Base-by-base conservation (phyloP, 1,140 invertebrate genomes). In the Micrasema longulum region DNA sequence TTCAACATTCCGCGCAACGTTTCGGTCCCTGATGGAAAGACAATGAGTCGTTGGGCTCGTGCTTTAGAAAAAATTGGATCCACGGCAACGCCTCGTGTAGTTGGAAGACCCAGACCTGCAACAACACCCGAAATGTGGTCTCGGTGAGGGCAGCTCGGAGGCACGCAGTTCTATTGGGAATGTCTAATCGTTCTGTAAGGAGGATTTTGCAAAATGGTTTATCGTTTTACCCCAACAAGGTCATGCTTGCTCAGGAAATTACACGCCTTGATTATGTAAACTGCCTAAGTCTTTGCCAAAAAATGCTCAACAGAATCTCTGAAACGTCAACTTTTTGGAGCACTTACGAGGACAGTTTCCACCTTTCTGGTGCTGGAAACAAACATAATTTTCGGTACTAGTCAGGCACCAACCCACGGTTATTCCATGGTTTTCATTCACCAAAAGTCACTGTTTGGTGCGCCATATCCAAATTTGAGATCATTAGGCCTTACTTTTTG, bases 221-320 rank as follows among this genome's bases (percentile, higher is more conserved):
- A n/a, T n/a, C n/a, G n/a, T n/a, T n/a, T n/a, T n/a, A n/a, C n/a
- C n/a, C n/a, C n/a, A n/a, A n/a, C n/a, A n/a, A n/a, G 36, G 36
- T 38, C 36, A 38, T 38, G 36, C 36, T 38, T 12, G 36, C 36
- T 38, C 36, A 38, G 36, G 36, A 38, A 38, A 38, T 38, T 38
- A 38, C 36, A 38, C 36, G 5, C 5, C 36, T 38, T 38, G 36
- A 38, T 38, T 38, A 38, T 38, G 36, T 38, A 38, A 38, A 38
- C 36, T 12, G 36, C 36, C 36, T 38, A 5, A 38, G 12, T 38
- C 36, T 38, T 38, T 38, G 36, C 12, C 36, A 38, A 7, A 12
- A 38, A 38, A 38, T 38, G 12, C 36, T 38, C 36, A 38, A 38
- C 36, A 5, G 36, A 38, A 38, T 38, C 36, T 12, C 36, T 38